These are phyloP conservation scores for Puntigrus tetrazona DNA, from an alignment of 2,113 vertebrate species.

Conservation along the genomic window DNA sequence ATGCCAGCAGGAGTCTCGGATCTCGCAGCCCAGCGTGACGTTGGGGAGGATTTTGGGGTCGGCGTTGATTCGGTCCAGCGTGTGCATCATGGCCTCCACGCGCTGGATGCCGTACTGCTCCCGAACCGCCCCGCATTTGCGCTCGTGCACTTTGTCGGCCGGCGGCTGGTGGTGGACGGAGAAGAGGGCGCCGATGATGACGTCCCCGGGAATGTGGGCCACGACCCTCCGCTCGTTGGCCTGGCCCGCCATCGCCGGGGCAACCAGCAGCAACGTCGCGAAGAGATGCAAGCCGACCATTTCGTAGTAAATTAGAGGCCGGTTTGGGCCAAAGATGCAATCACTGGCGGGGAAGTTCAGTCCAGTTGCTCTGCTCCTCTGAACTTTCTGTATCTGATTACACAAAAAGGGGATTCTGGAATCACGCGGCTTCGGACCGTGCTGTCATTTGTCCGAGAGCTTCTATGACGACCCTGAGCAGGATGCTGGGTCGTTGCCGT, in stretches of 20 bases:
- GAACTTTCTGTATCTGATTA: not conserved
- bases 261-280: conserved; percentile 74
- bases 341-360: not conserved
- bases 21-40: conserved; percentile 94
- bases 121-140: conserved; percentile 93
- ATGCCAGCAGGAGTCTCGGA: conserved; percentile 98
- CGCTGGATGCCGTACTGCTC: conserved; percentile 98
- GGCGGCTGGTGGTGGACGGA: conserved; percentile 97
- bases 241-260: conserved; percentile 77
- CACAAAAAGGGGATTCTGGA: not conserved
- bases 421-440: conserved; percentile 5
- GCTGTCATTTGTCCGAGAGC: conserved; percentile 66
- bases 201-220: conserved; percentile 91
- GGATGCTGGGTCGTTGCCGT: conserved; percentile 54
- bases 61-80: conserved; percentile 92
- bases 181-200: conserved; percentile 96
- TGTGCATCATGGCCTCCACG: conserved; percentile 97
- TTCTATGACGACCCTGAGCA: conserved; percentile 68
- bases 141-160: conserved; percentile 96
- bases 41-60: conserved; percentile 90
- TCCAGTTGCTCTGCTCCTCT: not conserved
- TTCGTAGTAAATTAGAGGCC: not conserved
- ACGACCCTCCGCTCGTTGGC: conserved; percentile 91
- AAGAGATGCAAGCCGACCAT: conserved; percentile 54
- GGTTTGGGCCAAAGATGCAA: not conserved